Evolutionary conservation across 2,797 vertebrate species (phyloP), one percentile per base, ranked within the genome.

Genomic region (Hydrolagus colliei): DNA sequence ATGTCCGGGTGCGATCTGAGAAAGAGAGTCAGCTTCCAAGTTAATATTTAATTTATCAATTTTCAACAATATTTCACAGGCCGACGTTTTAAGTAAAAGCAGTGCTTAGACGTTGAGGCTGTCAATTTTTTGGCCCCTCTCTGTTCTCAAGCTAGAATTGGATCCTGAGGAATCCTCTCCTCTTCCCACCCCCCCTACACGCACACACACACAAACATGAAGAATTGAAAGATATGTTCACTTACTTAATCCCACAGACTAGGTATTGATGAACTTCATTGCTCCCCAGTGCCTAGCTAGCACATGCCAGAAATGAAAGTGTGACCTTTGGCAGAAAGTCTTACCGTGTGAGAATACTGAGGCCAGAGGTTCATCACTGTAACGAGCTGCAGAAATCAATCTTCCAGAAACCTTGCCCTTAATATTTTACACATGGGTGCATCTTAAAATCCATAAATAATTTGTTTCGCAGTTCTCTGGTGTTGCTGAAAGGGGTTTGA

Each of bases 371-470:
- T 91, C 91, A 89, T 91, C 86, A 87, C 87, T 89, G 85, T 89
- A 90, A 90, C 0, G 22, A 90, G 88, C 87, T 90, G 87, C 87
- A 88, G 88, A 91, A 91, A 92, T 92, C 90, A 91, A 90, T 92
- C 88, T 90, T 89, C 89, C 89, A 87, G 89, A 90, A 90, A 91
- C 90, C 91, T 75, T 90, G 88, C 87, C 87, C 88, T 91, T 89
- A 91, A 86, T 89, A 86, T 87, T 91, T 90, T 89, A 87, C 89
- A 90, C 87, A 86, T 87, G 72, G 86, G 86, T 79, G 86, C 89
- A 67, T 87, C 88, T 88, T 90, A 5, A 10, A 86, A 87, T 88
- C 88, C 89, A 89, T 89, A 91, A 67, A 82, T 82, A 82, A 82
- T 82, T 41, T 41, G 27, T 82, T 68, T 82, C 67, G 79, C 14